Evolutionary conservation across 2,888 invertebrate species (phyloP).

Genomic region (Acleris emargana): DNA sequence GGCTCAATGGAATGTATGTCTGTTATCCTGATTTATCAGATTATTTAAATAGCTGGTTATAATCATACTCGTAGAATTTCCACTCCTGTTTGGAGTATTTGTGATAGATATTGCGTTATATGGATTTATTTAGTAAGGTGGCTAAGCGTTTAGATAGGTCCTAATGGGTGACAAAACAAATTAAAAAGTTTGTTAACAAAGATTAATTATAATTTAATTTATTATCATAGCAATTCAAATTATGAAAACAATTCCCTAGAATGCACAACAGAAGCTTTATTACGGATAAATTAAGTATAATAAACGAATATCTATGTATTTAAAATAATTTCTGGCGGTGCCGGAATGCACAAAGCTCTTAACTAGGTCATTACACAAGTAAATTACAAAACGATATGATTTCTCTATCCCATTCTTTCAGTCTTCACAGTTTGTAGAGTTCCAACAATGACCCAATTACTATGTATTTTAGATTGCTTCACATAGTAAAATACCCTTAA

Average conservation of each 20-base stretch:
- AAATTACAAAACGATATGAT: conserved; percentile 83
- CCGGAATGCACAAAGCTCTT: conserved; percentile 70
- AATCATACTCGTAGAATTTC: not conserved
- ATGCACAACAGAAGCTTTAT: conserved; percentile 50
- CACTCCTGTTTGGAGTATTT: not conserved
- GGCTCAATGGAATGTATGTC: not conserved
- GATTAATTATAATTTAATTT: conserved; percentile 15
- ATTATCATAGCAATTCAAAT: conserved; percentile 14
- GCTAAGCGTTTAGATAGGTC: conserved; percentile 13
- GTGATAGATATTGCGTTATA: not conserved
- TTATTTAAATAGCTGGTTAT: not conserved
- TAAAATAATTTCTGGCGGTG: conserved; percentile 60
- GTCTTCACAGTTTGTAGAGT: conserved; percentile 80
- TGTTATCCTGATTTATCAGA: not conserved
- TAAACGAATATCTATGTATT: conserved; percentile 48
- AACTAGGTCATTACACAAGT: conserved; percentile 72
- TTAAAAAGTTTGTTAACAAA: conserved; percentile 18
- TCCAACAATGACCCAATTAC: conserved; percentile 77
- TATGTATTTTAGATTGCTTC: conserved; percentile 71
- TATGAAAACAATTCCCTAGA: conserved; percentile 43
- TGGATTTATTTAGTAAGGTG: conserved; percentile 14
- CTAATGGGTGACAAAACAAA: conserved; percentile 22
- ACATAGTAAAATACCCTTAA: conserved; percentile 62
- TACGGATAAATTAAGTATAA: conserved; percentile 53
- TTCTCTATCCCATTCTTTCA: conserved; percentile 79